These are phyloP conservation scores for Aphaenogaster rudis DNA, from an alignment of 1,140 invertebrate genomes.

Conservation along the genomic window DNA sequence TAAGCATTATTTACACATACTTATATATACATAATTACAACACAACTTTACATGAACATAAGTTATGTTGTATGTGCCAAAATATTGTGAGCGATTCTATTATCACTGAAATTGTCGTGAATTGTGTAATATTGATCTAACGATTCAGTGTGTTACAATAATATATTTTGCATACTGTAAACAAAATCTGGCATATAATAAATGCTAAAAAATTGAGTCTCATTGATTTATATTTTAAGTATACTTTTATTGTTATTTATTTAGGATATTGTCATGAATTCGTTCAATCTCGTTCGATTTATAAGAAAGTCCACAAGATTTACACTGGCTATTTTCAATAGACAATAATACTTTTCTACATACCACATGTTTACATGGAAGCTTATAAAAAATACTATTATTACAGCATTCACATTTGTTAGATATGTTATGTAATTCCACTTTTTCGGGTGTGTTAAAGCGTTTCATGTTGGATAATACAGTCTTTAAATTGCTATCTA, in stretches of 20 bases:
- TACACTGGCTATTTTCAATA: conserved; percentile 74
- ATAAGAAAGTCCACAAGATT: conserved; percentile 75
- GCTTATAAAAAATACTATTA: conserved; percentile 81
- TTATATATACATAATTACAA: background rate
- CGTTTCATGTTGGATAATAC: conserved; percentile 73
- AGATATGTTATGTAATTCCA: conserved; percentile 25
- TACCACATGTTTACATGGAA: conserved; percentile 85
- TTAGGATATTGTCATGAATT: conserved; percentile 65
- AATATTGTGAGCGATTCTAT: conserved; percentile 18
- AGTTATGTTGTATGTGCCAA: conserved; percentile 39
- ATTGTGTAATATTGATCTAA: conserved; percentile 48
- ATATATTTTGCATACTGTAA: conserved; percentile 44
- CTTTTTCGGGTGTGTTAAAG: conserved; percentile 61
- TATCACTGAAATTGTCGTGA: conserved; percentile 22
- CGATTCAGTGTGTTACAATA: conserved; percentile 23
- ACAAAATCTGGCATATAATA: conserved; percentile 49
- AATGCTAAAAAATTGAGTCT: conserved; percentile 23
- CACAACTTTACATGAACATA: conserved; percentile 1
- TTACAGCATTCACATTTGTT: conserved; percentile 79
- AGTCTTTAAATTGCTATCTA: conserved; percentile 64
- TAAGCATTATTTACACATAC: conserved; percentile 23
- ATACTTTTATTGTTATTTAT: background rate
- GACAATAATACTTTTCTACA: conserved; percentile 82
- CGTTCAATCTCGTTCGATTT: conserved; percentile 76
- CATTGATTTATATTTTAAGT: conserved; percentile 6